Conservation (phyloP, 2,113 vertebrate genomes). For the Montifringilla adamsi region DNA sequence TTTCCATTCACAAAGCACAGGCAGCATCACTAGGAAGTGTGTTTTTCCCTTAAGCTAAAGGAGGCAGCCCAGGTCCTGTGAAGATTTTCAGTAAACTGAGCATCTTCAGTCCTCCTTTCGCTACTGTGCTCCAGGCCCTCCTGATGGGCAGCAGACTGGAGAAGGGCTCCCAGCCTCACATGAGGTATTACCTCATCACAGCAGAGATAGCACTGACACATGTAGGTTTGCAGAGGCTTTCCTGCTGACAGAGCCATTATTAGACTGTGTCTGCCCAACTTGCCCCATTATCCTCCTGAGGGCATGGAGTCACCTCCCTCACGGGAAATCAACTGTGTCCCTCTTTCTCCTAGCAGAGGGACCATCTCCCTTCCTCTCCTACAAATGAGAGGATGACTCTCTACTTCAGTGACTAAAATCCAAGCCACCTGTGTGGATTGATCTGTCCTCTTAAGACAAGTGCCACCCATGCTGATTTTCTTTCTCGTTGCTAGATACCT, state of each 20-base stretch:
- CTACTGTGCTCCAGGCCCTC: neutral
- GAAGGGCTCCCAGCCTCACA: neutral
- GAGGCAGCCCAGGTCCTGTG: neutral
- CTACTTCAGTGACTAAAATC: neutral
- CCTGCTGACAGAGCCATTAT: neutral
- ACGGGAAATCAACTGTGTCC: neutral
- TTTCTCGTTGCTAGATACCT: constrained; percentile 82
- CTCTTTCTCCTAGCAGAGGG: neutral
- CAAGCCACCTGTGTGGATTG: neutral
- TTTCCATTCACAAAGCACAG: neutral
- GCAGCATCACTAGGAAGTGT: neutral
- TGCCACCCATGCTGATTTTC: neutral
- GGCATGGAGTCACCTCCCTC: neutral
- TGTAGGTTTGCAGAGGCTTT: neutral
- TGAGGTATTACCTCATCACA: neutral
- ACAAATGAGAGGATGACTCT: neutral
- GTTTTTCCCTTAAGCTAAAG: neutral
- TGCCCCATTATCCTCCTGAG: neutral
- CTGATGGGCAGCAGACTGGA: neutral
- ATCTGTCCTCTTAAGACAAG: neutral
- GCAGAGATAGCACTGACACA: neutral
- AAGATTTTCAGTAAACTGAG: neutral
- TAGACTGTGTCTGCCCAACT: neutral
- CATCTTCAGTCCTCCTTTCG: neutral
- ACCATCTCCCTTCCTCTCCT: neutral